phyloP scores from a whole-genome alignment of 2,888 invertebrate genomes.

The Dioctria rufipes region DNA sequence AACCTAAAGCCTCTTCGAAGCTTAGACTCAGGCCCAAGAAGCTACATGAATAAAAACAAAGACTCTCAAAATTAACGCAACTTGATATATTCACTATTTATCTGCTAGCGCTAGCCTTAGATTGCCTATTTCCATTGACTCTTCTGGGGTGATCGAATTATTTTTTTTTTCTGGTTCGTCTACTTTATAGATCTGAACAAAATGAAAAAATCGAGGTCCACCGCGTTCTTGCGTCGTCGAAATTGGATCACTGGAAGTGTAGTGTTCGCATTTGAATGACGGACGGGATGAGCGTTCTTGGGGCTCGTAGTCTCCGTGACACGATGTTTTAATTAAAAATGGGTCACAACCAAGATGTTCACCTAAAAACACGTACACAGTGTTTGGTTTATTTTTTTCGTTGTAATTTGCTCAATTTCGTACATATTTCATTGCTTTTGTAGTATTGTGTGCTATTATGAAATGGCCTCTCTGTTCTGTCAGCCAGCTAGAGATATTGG shows the following conservation, averaged over 20 bases:
- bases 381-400: background rate
- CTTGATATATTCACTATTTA: background rate
- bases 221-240: constrained; percentile 8
- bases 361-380: constrained; percentile 30
- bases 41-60: background rate
- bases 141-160: background rate
- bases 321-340: constrained; percentile 32
- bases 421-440: background rate
- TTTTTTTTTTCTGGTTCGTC: background rate
- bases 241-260: constrained; percentile 37
- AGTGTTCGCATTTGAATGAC: background rate
- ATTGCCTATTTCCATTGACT: no score
- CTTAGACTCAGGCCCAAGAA: no score
- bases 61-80: background rate
- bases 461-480: background rate
- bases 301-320: background rate
- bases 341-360: constrained; percentile 38
- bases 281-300: constrained; percentile 26
- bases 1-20: background rate
- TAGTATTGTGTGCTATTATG: constrained; percentile 3
- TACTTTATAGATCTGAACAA: background rate
- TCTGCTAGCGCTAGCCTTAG: background rate
- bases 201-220: background rate
- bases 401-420: constrained; percentile 24
- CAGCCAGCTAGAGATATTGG: background rate